These are phyloP conservation scores for Zaprionus inermis DNA, from an alignment of 1,140 invertebrate species.

Conservation along the genomic window DNA sequence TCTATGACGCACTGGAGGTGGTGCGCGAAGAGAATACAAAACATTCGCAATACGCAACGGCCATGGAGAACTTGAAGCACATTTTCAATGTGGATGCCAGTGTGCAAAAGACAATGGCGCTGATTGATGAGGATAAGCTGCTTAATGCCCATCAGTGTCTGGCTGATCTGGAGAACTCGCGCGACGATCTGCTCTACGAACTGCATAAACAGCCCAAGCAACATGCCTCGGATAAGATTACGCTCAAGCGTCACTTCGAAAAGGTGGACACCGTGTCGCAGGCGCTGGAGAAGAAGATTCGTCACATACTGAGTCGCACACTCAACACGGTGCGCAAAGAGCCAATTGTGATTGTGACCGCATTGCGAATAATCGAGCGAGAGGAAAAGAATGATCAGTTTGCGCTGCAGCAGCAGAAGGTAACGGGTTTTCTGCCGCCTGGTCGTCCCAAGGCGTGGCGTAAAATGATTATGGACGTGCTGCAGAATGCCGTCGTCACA, in stretches of 20 bases:
- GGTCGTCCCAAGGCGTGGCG: conserved; percentile 97
- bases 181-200: conserved; percentile 97
- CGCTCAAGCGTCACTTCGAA: conserved; percentile 97
- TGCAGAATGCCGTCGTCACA: conserved; percentile 93
- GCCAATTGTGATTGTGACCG: conserved; percentile 98
- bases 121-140: conserved; percentile 97
- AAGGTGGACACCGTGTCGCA: conserved; percentile 96
- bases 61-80: conserved; percentile 98
- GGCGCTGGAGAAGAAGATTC: conserved; percentile 95
- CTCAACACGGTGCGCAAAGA: conserved; percentile 97
- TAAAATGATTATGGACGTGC: conserved; percentile 92
- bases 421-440: conserved; percentile 95
- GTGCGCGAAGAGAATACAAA: conserved; percentile 96
- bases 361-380: conserved; percentile 97
- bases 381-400: conserved; percentile 96
- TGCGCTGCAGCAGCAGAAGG: conserved; percentile 90
- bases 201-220: conserved; percentile 97
- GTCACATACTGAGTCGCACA: conserved; percentile 94
- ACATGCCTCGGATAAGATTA: conserved; percentile 93
- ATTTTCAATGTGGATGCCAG: conserved; percentile 99
- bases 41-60: conserved; percentile 98
- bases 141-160: conserved; percentile 97
- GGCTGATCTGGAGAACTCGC: conserved; percentile 97
- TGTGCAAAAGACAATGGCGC: conserved; percentile 96
- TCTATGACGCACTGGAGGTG: conserved; percentile 92